Base-by-base conservation (phyloP, 2,113 vertebrate species). In the Neodon shergylaensis region DNA sequence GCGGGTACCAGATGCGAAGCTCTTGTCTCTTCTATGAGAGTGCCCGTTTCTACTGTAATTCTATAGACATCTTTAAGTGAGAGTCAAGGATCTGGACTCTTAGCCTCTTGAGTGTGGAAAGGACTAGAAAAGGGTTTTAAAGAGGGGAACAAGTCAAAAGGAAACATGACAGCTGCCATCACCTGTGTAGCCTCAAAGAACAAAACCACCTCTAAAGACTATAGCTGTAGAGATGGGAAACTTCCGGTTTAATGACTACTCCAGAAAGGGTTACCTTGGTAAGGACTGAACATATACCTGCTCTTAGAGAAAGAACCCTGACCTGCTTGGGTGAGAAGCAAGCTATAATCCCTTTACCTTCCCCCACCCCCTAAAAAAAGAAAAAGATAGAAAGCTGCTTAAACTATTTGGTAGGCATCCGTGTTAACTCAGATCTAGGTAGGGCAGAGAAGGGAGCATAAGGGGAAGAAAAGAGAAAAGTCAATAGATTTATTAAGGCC, bases 1-100 rank as follows among this genome's bases (percentile, higher is more conserved):
- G 24, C 1, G 17, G 13, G 4, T 65, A 36, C 39, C 93, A 65
- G 21, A 7, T 76, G 82, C 52, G 26, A 78, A 12, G 33, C 42
- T 88, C 65, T 84, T 90, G 33, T 94, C 95, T 94, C 52, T 93
- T 94, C 47, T 94, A 9, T 54, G 36, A 58, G 33, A 70, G 39
- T 89, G 24, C 76, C 77, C 81, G 13, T 36, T 91, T 82, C 93
- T 89, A 70, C 78, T 77, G 10, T 82, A 68, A 5, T 54, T 14
- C 7, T 73, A 44, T 39, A 28, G 1, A 61, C 17, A 26, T 93
- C 42, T 95, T 95, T 68, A 91, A 90, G 39, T 33, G 77, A 93
- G 77, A 87, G 90, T 79, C 70, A 90, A 81, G 19, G n/a, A 74
- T 73, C 88, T 94, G 47, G 49, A 85, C 10, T 91, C 84, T 79